Evolutionary conservation across 2,797 vertebrate species (phyloP), one percentile per base, ranked within the genome.

Genomic region (Oophaga sylvatica): DNA sequence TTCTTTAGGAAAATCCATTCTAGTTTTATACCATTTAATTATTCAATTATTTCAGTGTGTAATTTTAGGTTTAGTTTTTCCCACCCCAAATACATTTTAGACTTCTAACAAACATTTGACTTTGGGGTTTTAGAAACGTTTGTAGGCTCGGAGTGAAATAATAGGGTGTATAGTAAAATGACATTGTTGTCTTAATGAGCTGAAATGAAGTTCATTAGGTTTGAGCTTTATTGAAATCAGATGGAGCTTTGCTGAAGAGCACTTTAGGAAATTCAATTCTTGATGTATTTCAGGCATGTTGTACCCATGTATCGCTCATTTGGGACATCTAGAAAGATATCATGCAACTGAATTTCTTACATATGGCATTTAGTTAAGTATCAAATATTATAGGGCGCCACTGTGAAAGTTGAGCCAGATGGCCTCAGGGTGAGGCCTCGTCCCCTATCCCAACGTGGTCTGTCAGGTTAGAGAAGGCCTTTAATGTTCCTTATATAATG

Each of bases 221-320:
- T 94, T 93, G 91, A 92, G 91, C 92, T 94, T 95, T 93, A 92
- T 95, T 94, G 88, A 91, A 91, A 93, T 94, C 93, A 94, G 91
- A 94, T 93, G 93, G 90, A 78, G 91, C 91, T 91, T 92, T 91
- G 91, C 2, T 19, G 1, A 88, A n/a, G 31, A 81, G 83, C 85
- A 89, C 1, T 5, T 82, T 62, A 8, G 81, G 92, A 86, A 56
- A 3, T 63, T 45, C 85, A 75, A 1, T 78, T 89, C 67, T 10
- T 26, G 67, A 45, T 67, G 80, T 65, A 79, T 60, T 59, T 79
- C 26, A 35, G 56, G 77, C 77, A 60, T 19, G 57, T 60, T 16
- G 10, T 79, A 31, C 16, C 57, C 57, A 60, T 60, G 29, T 79
- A 60, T 79, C 57, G 3, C 57, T 31, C 60, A 35, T 79, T 48